Percentiles rank a stretch among this genome's conserved stretches.
Evolutionary conservation across 2,888 invertebrate species (phyloP).

Genomic region (Panorpa germanica): DNA sequence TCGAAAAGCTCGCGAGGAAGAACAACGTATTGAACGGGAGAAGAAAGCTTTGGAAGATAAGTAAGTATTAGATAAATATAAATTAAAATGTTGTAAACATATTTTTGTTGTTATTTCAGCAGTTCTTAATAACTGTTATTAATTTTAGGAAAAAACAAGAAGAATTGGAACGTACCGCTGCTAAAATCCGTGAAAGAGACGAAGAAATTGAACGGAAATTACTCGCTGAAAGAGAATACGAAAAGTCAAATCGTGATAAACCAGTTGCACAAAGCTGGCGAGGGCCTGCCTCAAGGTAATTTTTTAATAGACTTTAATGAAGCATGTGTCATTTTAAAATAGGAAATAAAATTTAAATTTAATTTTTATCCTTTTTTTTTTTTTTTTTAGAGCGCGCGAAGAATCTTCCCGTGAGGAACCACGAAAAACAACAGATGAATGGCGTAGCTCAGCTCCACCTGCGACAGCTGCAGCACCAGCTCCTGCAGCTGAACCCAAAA

Average conservation of each 20-base stretch:
- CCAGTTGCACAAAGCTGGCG: conserved; percentile 11
- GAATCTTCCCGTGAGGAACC: too few species aligned
- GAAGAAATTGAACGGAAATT: conserved; percentile 17
- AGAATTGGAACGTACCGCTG: conserved; percentile 52
- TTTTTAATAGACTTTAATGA: too few species aligned
- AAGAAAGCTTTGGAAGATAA: conserved; percentile 29
- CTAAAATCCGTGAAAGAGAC: conserved; percentile 35
- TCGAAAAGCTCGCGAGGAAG: conserved; percentile 40
- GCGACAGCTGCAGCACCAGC: too few species aligned
- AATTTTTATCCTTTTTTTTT: too few species aligned
- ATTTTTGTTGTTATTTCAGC: conserved; percentile 1
- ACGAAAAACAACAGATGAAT: too few species aligned
- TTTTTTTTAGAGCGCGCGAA: too few species aligned
- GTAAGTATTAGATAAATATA: conserved; percentile 23
- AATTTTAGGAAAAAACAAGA: conserved; percentile 37
- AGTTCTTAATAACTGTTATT: conserved; percentile 4
- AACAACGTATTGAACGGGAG: conserved; percentile 39
- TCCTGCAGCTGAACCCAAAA: too few species aligned
- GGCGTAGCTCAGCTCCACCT: too few species aligned
- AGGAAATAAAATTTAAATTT: too few species aligned
- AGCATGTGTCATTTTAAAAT: too few species aligned
- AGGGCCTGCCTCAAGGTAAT: conserved; percentile 4
- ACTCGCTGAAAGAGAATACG: conserved; percentile 18
- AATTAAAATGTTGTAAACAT: conserved; percentile 16
- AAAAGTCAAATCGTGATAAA: conserved; percentile 23